Evolutionary conservation across 2,113 vertebrate species (phyloP), one percentile per base, ranked within the genome.

Genomic region (Lophotis ruficrista): DNA sequence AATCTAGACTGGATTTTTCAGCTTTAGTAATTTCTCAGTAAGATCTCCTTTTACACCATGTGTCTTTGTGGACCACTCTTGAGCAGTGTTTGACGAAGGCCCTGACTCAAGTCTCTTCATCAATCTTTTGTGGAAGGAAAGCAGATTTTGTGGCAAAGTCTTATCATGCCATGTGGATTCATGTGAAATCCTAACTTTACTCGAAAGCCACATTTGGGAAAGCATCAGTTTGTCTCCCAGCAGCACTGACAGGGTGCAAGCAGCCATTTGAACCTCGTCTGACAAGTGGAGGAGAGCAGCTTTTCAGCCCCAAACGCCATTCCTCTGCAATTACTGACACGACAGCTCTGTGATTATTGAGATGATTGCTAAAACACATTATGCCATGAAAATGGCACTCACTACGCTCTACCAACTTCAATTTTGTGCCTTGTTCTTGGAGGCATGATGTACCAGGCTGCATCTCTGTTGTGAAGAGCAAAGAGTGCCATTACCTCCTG

Each of bases 341-440:
- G 79, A 77, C 64, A 81, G 47, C 43, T 78, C 65, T 79, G 53
- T 81, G 62, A 54, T 86, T 80, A 86, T 56, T 83, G 57, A 60
- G 43, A 70, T 69, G 64, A 76, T 47, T 72, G 69, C 16, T 81
- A 33, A 81, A 61, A 41, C 14, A 21, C 38, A 30, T 81, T 71
- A 78, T 51, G 33, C 48, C 83, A 78, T 47, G 81, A 96, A 95
- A 95, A 96, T 75, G 61, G 33, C 45, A 66, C 53, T 91, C 81
- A 69, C 89, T 89, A 35, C 3, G 8, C 65, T 57, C 89, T 30
- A 89, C 48, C 13, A 84, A 13, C 86, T 85, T 69, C 81, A 84
- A 2, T 92, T 95, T 84, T 93, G 28, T 82, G 50, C 66, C 69
- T 84, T 87, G 50, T 76, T 89, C 78, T 96, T 20, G 37, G 38